Conservation (phyloP, 2,888 invertebrate genomes). For the Diarsia dahlii region DNA sequence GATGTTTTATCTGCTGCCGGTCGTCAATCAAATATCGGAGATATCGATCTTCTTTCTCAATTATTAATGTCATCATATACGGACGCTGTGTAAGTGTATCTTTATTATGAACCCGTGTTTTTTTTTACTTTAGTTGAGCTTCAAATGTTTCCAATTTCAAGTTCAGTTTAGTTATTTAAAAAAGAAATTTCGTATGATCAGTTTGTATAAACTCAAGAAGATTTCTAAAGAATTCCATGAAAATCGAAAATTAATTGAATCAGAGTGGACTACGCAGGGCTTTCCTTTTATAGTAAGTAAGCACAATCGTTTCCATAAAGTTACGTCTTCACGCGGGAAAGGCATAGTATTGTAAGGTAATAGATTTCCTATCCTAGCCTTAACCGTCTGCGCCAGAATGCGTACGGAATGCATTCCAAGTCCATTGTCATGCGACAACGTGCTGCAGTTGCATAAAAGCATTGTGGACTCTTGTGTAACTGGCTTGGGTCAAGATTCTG, state of each 20-base stretch:
- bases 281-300: constrained; percentile 39
- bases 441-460: constrained; percentile 79
- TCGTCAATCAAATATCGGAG: constrained; percentile 65
- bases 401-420: constrained; percentile 82
- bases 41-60: constrained; percentile 68
- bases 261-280: constrained; percentile 9
- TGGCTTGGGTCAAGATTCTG: constrained; percentile 78
- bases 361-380: constrained; percentile 70
- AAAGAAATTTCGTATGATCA: not conserved
- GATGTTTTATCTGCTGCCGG: constrained; percentile 66
- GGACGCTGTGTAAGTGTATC: constrained; percentile 21
- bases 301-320: constrained; percentile 57
- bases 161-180: not conserved
- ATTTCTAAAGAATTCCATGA: constrained; percentile 12
- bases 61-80: constrained; percentile 65
- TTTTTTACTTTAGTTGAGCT: constrained; percentile 18
- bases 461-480: constrained; percentile 80
- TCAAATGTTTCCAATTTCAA: constrained; percentile 20
- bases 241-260: constrained; percentile 36
- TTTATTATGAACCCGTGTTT: constrained; percentile 33
- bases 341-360: constrained; percentile 68
- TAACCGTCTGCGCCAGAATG: constrained; percentile 73
- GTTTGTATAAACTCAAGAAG: not conserved
- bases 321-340: constrained; percentile 57
- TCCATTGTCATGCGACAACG: constrained; percentile 85